Percentiles rank a stretch among this genome's conserved stretches.
phyloP scores from a whole-genome alignment of 1,140 invertebrate species.

The Polyergus mexicanus region DNA sequence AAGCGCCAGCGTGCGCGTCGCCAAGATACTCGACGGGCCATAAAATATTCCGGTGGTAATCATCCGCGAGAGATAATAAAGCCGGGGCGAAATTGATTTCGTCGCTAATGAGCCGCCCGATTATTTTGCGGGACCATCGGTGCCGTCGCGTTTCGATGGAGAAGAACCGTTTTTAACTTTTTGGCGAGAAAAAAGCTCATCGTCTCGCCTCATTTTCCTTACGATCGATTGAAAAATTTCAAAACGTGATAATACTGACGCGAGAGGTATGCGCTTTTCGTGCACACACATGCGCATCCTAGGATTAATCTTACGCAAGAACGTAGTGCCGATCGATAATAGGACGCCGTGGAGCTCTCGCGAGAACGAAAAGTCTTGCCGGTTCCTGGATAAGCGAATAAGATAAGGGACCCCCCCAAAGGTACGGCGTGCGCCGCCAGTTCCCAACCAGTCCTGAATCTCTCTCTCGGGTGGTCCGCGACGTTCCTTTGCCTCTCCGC shows the following conservation, averaged over 20 bases:
- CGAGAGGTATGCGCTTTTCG: conserved; percentile 7
- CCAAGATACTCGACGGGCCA: conserved; percentile 36
- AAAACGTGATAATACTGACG: background rate
- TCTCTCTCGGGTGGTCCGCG: conserved; percentile 86
- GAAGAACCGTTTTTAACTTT: background rate
- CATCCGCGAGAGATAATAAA: conserved; percentile 50
- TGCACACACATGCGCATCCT: background rate
- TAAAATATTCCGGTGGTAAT: conserved; percentile 48
- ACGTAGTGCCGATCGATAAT: conserved; percentile 79
- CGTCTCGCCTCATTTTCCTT: background rate
- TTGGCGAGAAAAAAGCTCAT: background rate
- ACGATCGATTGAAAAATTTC: background rate
- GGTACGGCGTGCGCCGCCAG: conserved; percentile 83
- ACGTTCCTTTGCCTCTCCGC: conserved; percentile 73
- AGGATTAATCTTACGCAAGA: conserved; percentile 40
- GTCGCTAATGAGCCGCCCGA: conserved; percentile 56
- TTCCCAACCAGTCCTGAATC: conserved; percentile 82
- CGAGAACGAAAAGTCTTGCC: conserved; percentile 76
- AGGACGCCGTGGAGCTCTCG: conserved; percentile 75
- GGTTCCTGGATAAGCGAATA: conserved; percentile 75
- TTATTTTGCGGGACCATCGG: conserved; percentile 45
- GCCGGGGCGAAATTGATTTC: conserved; percentile 54
- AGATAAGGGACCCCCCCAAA: conserved; percentile 86
- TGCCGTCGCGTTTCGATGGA: background rate
- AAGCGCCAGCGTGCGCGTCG: conserved; percentile 23